phyloP scores from a whole-genome alignment of 2,888 invertebrate genomes.

The Operophtera brumata region DNA sequence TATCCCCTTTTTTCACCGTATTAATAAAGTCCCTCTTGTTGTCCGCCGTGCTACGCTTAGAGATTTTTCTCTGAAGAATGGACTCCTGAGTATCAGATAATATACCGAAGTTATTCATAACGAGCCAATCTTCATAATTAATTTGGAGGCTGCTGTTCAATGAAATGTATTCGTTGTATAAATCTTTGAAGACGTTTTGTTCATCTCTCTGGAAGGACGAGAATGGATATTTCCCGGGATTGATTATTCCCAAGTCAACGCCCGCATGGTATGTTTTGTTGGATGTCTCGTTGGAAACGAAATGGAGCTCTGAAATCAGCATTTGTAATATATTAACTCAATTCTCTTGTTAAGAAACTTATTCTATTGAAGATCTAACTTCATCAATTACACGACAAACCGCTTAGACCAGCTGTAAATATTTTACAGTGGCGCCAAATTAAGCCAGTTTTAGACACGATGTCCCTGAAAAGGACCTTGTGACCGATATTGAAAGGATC shows the following conservation, averaged over 20 bases:
- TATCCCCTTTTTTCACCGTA: slow-evolving; percentile 53
- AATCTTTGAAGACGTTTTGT: slow-evolving; percentile 52
- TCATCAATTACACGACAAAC: too few relatives aligned
- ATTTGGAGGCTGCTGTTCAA: slow-evolving; percentile 45
- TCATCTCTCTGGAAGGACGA: slow-evolving; percentile 54
- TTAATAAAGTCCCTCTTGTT: slow-evolving; percentile 54
- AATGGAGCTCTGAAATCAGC: neutral
- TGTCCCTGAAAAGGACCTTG: too few relatives aligned
- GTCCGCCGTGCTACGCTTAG: slow-evolving; percentile 48
- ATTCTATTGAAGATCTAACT: too few relatives aligned
- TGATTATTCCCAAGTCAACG: slow-evolving; percentile 59
- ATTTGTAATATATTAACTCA: too few relatives aligned
- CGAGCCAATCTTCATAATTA: slow-evolving; percentile 60
- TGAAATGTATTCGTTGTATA: slow-evolving; percentile 45
- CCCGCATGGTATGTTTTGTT: slow-evolving; percentile 44
- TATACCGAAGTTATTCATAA: slow-evolving; percentile 61
- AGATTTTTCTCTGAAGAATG: slow-evolving; percentile 52
- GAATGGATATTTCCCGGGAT: slow-evolving; percentile 57
- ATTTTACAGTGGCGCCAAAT: too few relatives aligned
- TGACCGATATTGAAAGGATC: too few relatives aligned
- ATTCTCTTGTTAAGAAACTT: too few relatives aligned
- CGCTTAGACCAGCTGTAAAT: too few relatives aligned
- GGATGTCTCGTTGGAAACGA: slow-evolving; percentile 39
- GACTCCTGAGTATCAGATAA: slow-evolving; percentile 56
- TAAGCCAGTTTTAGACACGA: too few relatives aligned